Conservation (phyloP, 1,140 invertebrate genomes). For the Drosophila lini region DNA sequence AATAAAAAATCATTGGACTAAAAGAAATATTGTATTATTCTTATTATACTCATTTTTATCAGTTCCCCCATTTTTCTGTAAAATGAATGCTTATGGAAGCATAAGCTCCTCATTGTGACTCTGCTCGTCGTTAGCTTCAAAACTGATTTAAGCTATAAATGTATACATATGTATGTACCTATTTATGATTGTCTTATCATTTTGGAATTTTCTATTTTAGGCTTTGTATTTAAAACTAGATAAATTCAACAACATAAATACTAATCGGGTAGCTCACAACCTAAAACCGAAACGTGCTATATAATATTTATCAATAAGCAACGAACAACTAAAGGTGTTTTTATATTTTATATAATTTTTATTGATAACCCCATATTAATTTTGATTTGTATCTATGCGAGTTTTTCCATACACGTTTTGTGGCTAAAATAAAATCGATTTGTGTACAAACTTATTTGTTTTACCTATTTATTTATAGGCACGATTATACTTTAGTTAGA, state of each 20-base stretch:
- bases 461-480: slow-evolving; percentile 11
- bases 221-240: slow-evolving; percentile 72
- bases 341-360: not conserved
- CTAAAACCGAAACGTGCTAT: slow-evolving; percentile 44
- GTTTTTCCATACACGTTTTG: slow-evolving; percentile 38
- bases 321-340: slow-evolving; percentile 47
- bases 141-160: not conserved
- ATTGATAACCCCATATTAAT: not conserved
- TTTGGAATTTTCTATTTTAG: slow-evolving; percentile 77
- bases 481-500: slow-evolving; percentile 7
- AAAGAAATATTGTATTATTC: slow-evolving; percentile 7
- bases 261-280: slow-evolving; percentile 13
- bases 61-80: not conserved
- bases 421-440: slow-evolving; percentile 59
- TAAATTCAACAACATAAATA: slow-evolving; percentile 52
- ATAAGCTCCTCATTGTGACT: not conserved
- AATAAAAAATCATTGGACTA: slow-evolving; percentile 4
- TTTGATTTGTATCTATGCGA: slow-evolving; percentile 28
- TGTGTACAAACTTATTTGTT: slow-evolving; percentile 41
- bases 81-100: slow-evolving; percentile 6
- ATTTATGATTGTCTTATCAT: slow-evolving; percentile 10
- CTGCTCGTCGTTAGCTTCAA: not conserved
- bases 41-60: not conserved
- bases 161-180: too few relatives aligned
- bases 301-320: slow-evolving; percentile 37